These are phyloP conservation scores for Sphaeridia pumilis DNA, from an alignment of 2,888 invertebrate genomes.

Conservation along the genomic window DNA sequence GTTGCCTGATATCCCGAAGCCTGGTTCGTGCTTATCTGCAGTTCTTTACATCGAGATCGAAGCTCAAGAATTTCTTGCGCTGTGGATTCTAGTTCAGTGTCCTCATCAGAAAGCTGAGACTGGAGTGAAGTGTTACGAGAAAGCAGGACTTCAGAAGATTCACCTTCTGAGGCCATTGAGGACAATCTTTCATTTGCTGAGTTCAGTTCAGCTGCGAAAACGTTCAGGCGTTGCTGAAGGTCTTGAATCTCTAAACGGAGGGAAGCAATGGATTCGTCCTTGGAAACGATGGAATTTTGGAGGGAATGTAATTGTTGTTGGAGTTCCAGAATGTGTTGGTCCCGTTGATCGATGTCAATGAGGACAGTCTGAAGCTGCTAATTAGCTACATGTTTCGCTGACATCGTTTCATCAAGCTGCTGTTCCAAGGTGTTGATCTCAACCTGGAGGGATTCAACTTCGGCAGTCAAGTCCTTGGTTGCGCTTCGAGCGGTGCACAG, in stretches of 20 bases:
- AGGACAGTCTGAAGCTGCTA: too few species aligned
- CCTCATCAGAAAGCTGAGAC: not conserved
- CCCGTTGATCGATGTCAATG: too few species aligned
- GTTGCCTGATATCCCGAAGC: not conserved
- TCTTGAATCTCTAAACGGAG: not conserved
- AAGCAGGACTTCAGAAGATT: not conserved
- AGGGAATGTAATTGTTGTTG: too few species aligned
- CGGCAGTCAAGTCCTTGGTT: constrained; percentile 24
- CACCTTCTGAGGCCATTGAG: not conserved
- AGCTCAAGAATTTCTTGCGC: not conserved
- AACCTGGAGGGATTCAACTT: constrained; percentile 36
- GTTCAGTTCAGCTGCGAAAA: not conserved
- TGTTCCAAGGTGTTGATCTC: not conserved
- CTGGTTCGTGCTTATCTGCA: not conserved
- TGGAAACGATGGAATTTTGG: too few species aligned
- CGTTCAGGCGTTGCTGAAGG: not conserved
- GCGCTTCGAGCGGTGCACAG: constrained; percentile 38
- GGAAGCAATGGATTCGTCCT: not conserved
- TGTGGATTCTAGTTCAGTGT: not conserved
- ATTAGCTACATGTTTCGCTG: too few species aligned
- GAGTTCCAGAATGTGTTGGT: too few species aligned
- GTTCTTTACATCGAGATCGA: not conserved
- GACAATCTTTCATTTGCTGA: not conserved
- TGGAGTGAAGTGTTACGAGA: not conserved
- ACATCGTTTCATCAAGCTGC: not conserved